Evolutionary conservation across 1,140 invertebrate genomes (phyloP), one percentile per base, ranked within the genome.

Genomic region (Arctopsyche grandis): DNA sequence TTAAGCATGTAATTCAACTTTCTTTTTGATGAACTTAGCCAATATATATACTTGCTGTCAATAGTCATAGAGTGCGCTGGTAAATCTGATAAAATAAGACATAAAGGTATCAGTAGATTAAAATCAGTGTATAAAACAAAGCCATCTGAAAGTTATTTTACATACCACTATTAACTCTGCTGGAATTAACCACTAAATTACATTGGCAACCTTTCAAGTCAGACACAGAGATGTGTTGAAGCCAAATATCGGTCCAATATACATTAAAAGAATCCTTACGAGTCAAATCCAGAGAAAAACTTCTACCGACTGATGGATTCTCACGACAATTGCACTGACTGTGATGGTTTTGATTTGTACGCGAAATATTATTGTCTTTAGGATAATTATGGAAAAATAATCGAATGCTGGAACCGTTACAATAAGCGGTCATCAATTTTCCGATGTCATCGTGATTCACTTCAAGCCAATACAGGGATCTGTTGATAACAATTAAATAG

Each of bases 401-500:
- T 83, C 87, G 84, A 5, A 91, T 85, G 63, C 90, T 85, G 1
- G 85, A 86, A 0, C 92, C 92, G 79, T 90, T 87, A 0, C 90
- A 83, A 79, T 91, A 87, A 3, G 90, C 90, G 75, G 90, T 91
- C 91, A 93, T 93, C 52, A 94, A 86, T 48, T 88, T 87, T 10
- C 88, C 87, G n/a, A 88, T 82, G 16, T 90, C 90, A 69, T 86
- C 86, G 69, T 90, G 86, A 48, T 87, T 88, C 60, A 89, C 84
- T 86, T 93, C 91, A 79, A 94, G 91, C 94, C 94, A 96, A 82
- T 92, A 93, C 44, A 96, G 83, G 48, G 90, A 90, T 82, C 93
- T 95, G 83, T 79, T 69, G 14, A 38, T 29, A 38, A 44, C 0
- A 69, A 16, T 69, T 12, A 38, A 4, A 58, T 76, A 60, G 43